Conservation (phyloP, 2,797 vertebrate species). For the Lepus oiostolus region DNA sequence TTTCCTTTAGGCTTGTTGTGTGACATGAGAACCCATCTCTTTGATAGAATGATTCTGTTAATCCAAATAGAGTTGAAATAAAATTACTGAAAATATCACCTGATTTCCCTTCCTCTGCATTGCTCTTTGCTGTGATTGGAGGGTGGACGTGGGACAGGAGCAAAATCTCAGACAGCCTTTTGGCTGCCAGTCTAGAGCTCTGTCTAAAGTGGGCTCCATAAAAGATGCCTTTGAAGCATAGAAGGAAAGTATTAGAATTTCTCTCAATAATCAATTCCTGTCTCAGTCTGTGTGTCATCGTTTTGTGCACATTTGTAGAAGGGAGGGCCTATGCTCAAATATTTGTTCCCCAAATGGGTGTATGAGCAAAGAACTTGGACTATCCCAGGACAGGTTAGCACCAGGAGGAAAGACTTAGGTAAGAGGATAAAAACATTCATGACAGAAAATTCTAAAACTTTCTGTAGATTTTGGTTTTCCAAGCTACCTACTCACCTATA, state of each 20-base stretch:
- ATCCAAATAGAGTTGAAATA: slow-evolving; percentile 58
- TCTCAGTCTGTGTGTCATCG: background rate
- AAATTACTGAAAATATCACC: background rate
- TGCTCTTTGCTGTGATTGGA: background rate
- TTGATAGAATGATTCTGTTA: slow-evolving; percentile 64
- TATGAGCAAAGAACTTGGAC: background rate
- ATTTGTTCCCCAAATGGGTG: background rate
- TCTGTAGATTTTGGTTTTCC: background rate
- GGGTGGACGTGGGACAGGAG: background rate
- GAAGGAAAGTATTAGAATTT: slow-evolving; percentile 31
- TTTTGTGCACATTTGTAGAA: background rate
- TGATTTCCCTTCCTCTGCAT: background rate
- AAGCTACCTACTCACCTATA: background rate
- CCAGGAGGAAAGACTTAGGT: background rate
- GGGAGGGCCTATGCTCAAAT: background rate
- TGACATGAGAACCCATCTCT: slow-evolving; percentile 63
- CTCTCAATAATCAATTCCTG: background rate
- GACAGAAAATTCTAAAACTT: background rate
- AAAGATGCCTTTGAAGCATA: background rate
- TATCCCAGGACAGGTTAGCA: background rate
- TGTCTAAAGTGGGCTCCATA: background rate
- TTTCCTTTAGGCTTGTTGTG: slow-evolving; percentile 62
- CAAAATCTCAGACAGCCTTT: background rate
- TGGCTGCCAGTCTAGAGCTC: background rate
- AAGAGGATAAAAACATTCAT: background rate